Percentiles rank a stretch among this genome's conserved stretches.
Conservation (phyloP, 2,797 vertebrate species). For the Esox masquinongy region DNA sequence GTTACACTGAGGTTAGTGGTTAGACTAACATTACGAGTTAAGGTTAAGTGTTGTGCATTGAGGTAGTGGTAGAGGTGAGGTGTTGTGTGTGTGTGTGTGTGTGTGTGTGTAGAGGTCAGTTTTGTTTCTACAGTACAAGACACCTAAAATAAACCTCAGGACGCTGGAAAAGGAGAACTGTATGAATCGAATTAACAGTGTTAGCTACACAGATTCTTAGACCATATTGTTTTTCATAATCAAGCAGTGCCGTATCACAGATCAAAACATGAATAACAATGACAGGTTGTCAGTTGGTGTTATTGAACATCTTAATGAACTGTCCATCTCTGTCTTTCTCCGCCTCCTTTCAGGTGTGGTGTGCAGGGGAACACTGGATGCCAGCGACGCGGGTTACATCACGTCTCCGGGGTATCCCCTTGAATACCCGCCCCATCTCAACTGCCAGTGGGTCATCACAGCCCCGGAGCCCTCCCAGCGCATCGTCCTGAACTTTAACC, state of each 20-base stretch:
- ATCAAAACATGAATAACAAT: not conserved
- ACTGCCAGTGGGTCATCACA: slow-evolving; percentile 94
- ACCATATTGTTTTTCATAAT: not conserved
- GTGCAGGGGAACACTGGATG: slow-evolving; percentile 89
- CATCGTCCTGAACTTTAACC: slow-evolving; percentile 98
- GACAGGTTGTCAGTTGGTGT: no score
- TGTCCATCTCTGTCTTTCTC: slow-evolving; percentile 28
- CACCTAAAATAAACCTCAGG: no score
- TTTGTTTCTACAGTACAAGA: not conserved
- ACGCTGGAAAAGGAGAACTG: no score
- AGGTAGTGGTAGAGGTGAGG: not conserved
- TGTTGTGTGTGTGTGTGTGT: not conserved
- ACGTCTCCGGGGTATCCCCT: slow-evolving; percentile 97
- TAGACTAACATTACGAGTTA: no score
- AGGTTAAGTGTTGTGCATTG: no score
- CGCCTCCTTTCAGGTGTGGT: slow-evolving; percentile 51
- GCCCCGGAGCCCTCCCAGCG: slow-evolving; percentile 91
- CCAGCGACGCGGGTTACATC: slow-evolving; percentile 94
- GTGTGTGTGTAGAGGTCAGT: not conserved
- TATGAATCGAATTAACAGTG: no score
- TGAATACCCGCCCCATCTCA: slow-evolving; percentile 96
- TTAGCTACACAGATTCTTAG: not conserved
- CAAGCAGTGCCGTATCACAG: not conserved
- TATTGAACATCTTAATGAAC: no score
- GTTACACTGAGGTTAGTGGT: no score